Evolutionary conservation across 2,113 vertebrate genomes (phyloP).

Genomic region (Protobothrops flavoviridis): DNA sequence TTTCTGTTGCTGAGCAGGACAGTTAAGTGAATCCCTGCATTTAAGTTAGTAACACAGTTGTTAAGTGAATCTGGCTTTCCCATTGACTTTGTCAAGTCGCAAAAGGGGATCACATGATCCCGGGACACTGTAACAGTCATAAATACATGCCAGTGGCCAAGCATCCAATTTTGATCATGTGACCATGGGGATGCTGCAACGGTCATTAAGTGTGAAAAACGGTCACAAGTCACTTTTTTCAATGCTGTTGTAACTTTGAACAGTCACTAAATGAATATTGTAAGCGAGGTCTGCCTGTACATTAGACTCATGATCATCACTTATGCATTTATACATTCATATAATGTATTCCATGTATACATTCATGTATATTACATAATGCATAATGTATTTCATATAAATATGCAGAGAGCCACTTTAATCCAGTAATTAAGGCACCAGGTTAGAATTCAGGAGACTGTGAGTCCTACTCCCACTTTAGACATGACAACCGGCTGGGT

Average conservation of each 20-base stretch:
- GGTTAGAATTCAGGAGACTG: neutral
- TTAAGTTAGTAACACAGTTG: neutral
- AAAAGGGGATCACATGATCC: neutral
- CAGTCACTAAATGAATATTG: neutral
- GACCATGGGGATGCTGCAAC: neutral
- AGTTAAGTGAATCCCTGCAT: neutral
- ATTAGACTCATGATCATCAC: neutral
- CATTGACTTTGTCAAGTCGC: neutral
- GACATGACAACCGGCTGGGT: neutral
- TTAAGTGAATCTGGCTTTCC: neutral
- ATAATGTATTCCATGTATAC: neutral
- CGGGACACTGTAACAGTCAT: neutral
- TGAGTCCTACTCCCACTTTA: neutral
- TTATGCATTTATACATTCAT: neutral
- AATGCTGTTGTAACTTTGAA: neutral
- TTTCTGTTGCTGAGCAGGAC: neutral
- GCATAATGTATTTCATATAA: neutral
- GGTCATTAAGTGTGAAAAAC: neutral
- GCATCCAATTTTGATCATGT: neutral
- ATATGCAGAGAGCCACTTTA: neutral
- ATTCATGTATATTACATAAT: neutral
- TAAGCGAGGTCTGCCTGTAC: neutral
- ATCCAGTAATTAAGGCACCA: neutral
- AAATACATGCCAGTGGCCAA: neutral
- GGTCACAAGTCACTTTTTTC: neutral